phyloP scores from a whole-genome alignment of 2,888 invertebrate genomes.

The Dendrolimus houi region DNA sequence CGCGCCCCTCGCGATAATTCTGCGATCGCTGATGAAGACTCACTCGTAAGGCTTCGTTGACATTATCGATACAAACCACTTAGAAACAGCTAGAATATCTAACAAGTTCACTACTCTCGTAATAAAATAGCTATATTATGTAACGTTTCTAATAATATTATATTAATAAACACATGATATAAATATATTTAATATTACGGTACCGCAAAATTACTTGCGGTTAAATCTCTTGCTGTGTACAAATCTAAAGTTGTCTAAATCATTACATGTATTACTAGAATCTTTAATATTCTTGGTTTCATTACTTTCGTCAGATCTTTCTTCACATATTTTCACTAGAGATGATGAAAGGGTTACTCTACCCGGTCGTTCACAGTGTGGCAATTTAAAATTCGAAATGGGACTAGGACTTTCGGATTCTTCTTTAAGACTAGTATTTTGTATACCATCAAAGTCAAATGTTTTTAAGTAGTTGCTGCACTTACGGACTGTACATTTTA shows the following conservation, averaged over 20 bases:
- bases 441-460: too few relatives aligned
- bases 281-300: constrained; percentile 4
- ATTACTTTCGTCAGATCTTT: constrained; percentile 25
- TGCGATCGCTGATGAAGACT: constrained; percentile 14
- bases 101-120: neutral
- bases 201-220: neutral
- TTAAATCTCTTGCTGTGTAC: neutral
- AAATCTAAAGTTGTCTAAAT: constrained; percentile 5
- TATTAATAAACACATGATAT: neutral
- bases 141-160: neutral
- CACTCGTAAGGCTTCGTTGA: constrained; percentile 23
- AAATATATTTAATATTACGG: too few relatives aligned
- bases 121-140: neutral
- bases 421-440: neutral
- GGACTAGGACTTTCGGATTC: constrained; percentile 9
- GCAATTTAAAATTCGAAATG: constrained; percentile 51
- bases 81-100: constrained; percentile 6
- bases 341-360: constrained; percentile 23
- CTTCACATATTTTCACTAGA: constrained; percentile 41
- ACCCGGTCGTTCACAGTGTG: constrained; percentile 32
- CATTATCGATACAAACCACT: constrained; percentile 9
- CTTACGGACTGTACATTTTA: constrained; percentile 42
- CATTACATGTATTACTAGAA: constrained; percentile 2
- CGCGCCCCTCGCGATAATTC: constrained; percentile 15
- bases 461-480: constrained; percentile 16